Base-by-base conservation (phyloP, 2,888 invertebrate genomes). In the Phorcus lineatus region DNA sequence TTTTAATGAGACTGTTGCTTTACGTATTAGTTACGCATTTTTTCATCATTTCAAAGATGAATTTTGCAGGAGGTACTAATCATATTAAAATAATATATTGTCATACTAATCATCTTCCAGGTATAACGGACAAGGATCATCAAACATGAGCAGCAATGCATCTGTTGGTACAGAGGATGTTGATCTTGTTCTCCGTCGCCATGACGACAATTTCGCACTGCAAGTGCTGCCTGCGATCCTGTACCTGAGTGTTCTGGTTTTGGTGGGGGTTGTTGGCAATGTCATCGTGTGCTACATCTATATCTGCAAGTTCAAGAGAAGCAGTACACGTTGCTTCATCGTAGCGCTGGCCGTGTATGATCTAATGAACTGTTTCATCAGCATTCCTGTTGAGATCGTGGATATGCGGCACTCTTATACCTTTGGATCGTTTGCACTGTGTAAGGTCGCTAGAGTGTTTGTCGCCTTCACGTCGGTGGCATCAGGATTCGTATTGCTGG, bases 401-500 rank as follows among this genome's bases (percentile, higher is more conserved):
- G 74, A 74, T 24, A 40, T 74, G 74, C 74, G 74, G 17, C 24
- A 52, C 47, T 24, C 47, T 16, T 74, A 74, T 36, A 74, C 47
- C 22, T 74, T 74, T 24, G 40, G 47, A n/a, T 52, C 24, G 19
- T 52, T 24, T n/a, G 74, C 47, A n/a, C 4, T 74, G 24, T 74
- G 74, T 52, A 74, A 74, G 24, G 9, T 74, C 16, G n/a, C 52
- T 47, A 47, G 74, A 24, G 52, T 52, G 22, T 40, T 74, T 22
- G 47, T 40, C 16, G 28, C 76, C 17, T 53, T 76, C 47, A 77
- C 79, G 22, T 77, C 66, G 47, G 57, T 80, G 7, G 53, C 77
- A 17, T 79, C 82, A 11, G 82, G 77, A 4, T 31, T 80, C 40
- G 54, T 82, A 11, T 74, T 82, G 3, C 53, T 82, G 2, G 82